Conservation (phyloP, 2,797 vertebrate genomes). For the Dicrostonyx torquatus region DNA sequence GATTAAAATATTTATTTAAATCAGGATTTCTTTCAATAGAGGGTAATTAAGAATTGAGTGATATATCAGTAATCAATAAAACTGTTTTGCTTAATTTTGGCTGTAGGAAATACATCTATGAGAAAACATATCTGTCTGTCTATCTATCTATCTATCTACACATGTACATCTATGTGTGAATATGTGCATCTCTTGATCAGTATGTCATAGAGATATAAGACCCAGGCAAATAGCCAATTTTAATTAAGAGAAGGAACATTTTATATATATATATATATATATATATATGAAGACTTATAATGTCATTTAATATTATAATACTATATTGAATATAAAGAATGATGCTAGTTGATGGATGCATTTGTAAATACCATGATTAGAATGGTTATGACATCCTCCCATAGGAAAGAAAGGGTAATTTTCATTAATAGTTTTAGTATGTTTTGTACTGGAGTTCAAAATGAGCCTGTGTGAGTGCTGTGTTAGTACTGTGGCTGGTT, state of each 20-base stretch:
- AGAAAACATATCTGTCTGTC: not conserved
- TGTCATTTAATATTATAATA: not conserved
- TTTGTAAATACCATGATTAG: constrained; percentile 72
- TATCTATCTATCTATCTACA: not conserved
- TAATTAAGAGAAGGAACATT: constrained; percentile 71
- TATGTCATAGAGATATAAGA: constrained; percentile 67
- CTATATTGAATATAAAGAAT: constrained; percentile 74
- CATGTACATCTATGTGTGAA: not conserved
- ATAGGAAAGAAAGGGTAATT: not conserved
- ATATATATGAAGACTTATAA: constrained; percentile 19
- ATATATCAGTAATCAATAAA: constrained; percentile 70
- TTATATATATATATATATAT: constrained; percentile 7
- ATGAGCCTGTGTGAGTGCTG: not conserved
- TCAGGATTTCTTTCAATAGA: not conserved
- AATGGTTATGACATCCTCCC: constrained; percentile 58
- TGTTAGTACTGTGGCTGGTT: not conserved
- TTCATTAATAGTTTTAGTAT: not conserved
- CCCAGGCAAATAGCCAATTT: constrained; percentile 70
- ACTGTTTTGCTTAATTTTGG: constrained; percentile 63
- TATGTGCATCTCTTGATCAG: not conserved
- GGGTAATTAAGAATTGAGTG: constrained; percentile 55
- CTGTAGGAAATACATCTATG: constrained; percentile 45
- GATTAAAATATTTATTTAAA: constrained; percentile 31
- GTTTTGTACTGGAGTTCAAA: not conserved
- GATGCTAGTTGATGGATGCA: constrained; percentile 51